These are phyloP conservation scores for Colius striatus DNA, from an alignment of 2,113 vertebrate species.

Conservation along the genomic window DNA sequence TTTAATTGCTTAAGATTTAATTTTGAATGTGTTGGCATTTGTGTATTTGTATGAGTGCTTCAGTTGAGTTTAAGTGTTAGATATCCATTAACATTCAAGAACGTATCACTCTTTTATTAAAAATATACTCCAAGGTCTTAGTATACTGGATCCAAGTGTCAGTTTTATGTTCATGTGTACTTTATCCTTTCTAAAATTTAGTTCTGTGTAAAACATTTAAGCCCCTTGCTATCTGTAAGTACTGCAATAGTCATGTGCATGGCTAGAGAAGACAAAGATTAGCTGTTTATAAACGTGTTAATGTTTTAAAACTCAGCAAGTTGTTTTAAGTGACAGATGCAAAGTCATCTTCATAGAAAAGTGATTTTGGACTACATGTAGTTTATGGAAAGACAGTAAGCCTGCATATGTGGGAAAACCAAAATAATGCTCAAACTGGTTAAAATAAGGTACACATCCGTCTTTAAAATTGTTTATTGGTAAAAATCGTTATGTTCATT, in stretches of 20 bases:
- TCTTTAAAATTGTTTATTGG: background rate
- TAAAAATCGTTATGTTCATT: background rate
- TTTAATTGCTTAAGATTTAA: background rate
- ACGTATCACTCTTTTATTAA: constrained; percentile 9
- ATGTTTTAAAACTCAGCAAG: constrained; percentile 69
- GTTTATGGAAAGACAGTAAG: constrained; percentile 42
- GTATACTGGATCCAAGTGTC: background rate
- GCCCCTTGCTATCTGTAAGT: background rate
- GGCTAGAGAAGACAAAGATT: constrained; percentile 2
- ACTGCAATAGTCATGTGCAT: background rate
- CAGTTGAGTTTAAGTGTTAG: background rate
- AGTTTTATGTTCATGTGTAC: background rate
- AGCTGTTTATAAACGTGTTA: constrained; percentile 65
- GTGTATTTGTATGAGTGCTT: background rate
- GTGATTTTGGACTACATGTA: constrained; percentile 57
- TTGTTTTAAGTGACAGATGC: constrained; percentile 51
- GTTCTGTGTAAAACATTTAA: background rate
- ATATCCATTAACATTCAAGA: background rate
- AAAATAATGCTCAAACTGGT: constrained; percentile 43
- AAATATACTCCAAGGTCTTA: background rate
- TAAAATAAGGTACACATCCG: background rate
- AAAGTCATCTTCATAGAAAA: background rate
- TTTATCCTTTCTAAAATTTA: constrained; percentile 42
- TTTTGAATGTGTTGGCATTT: background rate
- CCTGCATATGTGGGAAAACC: constrained; percentile 36